Evolutionary conservation across 2,113 vertebrate genomes (phyloP).

Genomic region (Pseudopipra pipra): DNA sequence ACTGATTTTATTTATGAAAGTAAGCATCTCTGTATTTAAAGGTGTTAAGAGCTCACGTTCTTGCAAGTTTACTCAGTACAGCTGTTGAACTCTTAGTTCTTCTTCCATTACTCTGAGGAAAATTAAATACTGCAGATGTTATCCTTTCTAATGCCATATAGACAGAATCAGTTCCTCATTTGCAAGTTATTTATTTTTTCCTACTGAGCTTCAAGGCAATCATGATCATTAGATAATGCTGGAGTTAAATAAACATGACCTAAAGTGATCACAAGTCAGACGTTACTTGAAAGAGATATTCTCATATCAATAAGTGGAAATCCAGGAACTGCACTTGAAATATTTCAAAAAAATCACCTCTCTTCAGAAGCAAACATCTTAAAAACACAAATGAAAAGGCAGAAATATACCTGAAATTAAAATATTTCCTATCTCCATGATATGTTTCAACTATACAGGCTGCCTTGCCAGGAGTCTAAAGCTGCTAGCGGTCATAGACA

Average conservation of each 20-base stretch:
- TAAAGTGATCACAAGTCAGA: background rate
- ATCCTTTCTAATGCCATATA: background rate
- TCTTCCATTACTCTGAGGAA: background rate
- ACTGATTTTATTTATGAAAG: background rate
- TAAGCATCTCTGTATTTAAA: background rate
- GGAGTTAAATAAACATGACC: slow-evolving; percentile 42
- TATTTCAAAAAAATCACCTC: background rate
- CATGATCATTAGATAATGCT: background rate
- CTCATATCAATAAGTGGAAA: background rate
- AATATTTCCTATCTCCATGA: background rate
- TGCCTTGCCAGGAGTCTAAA: background rate
- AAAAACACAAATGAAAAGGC: background rate
- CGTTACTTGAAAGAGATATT: slow-evolving; percentile 11
- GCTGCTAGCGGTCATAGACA: background rate
- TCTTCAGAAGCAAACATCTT: background rate
- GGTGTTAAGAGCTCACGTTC: background rate
- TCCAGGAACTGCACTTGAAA: background rate
- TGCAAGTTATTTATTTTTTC: background rate
- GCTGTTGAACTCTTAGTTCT: background rate
- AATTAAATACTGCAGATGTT: slow-evolving; percentile 11
- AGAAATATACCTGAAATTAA: background rate
- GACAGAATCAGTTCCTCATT: slow-evolving; percentile 14
- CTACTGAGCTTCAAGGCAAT: background rate
- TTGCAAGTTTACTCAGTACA: background rate
- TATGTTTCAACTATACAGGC: background rate